Evolutionary conservation across 2,888 invertebrate genomes (phyloP), one percentile per base, ranked within the genome.

Genomic region (Clusia tigrina): DNA sequence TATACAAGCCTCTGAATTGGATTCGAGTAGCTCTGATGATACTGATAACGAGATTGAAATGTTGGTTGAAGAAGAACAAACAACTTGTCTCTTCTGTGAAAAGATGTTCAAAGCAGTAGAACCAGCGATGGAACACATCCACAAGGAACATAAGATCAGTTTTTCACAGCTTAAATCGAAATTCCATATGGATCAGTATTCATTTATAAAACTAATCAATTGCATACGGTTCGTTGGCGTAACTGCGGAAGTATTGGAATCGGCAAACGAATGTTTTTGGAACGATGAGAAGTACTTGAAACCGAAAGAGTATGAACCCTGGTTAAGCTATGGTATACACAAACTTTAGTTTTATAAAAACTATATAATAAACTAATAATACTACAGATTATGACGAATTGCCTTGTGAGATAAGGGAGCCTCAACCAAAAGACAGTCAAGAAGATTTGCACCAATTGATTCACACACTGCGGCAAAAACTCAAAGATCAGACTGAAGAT

Each of bases 201-300:
- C 90, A 0, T 93, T 90, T 71, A 90, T 92, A 24, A 92, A 92
- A 76, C 82, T 95, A 74, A 88, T 95, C 1, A 95, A 94, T 83
- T 95, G 89, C 74, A 90, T 94, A 65, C 88, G 92, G 71, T 86
- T 84, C 15, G 86, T 88, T 58, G 89, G 89, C 67, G 84, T 89
- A 1, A 66, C 62, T 0, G 84, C 90, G 0, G 86, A 88, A 64
- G 85, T 87, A 51, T 81, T 91, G 51, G 85, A 87, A 69, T 81
- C 84, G 5, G 79, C 87, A 17, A 82, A 85, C 53, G 81, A 84
- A 65, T 84, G 86, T 1, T 79, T 88, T 3, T 95, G 94, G 94
- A 86, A 88, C 12, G 89, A 89, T 72, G 93, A 94, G 60, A 88
- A 88, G 70, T 95, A 92, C 80, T 85, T 95, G 63, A 90, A 89